Base-by-base conservation (phyloP, 1,140 invertebrate genomes). In the Yoshiicerus persimilis region DNA sequence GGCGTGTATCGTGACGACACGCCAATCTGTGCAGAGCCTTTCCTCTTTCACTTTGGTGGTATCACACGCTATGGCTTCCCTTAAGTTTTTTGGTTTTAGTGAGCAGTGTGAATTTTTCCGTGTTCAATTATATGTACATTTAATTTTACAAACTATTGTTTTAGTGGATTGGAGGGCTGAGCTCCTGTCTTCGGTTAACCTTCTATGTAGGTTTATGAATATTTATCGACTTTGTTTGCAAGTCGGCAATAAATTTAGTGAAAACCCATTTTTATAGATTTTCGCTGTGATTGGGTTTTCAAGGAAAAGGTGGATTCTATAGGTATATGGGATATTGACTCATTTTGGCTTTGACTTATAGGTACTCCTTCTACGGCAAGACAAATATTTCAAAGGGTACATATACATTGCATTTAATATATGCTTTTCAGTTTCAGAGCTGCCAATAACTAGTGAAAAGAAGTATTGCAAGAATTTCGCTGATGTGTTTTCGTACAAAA, bases 1-100 rank as follows among this genome's bases (percentile, higher is more conserved):
- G 83, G 41, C 83, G 30, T 84, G 83, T 84, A 84, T 84, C 83
- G 83, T 84, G 83, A 84, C 83, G 83, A 84, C 83, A 84, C 39
- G 83, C 83, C 83, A 84, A 84, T 84, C 83, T 84, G 10, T n/a
- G 34, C 64, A 70, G 23, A n/a, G 64, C 23, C 64, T 70, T 70
- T 30, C 64, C 64, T 70, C 27, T 70, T 70, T 25, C 16, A 27
- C 30, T 80, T 80, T 80, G 27, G 13, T 34, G 75, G 32, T 34
- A 56, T 56, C 16, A 56, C 47, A 56, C 16, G 47, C 47, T n/a
- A 56, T 56, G 47, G 16, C 47, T 56, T 47, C 0, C 8, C 20
- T 47, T 47, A 16, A 56, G 5, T 56, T 56, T 5, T n/a, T 20
- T 3, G 2, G 2, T 6, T n/a, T n/a, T 56, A 56, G 47, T 80